phyloP scores from a whole-genome alignment of 2,113 vertebrate species.

The Garra rufa region DNA sequence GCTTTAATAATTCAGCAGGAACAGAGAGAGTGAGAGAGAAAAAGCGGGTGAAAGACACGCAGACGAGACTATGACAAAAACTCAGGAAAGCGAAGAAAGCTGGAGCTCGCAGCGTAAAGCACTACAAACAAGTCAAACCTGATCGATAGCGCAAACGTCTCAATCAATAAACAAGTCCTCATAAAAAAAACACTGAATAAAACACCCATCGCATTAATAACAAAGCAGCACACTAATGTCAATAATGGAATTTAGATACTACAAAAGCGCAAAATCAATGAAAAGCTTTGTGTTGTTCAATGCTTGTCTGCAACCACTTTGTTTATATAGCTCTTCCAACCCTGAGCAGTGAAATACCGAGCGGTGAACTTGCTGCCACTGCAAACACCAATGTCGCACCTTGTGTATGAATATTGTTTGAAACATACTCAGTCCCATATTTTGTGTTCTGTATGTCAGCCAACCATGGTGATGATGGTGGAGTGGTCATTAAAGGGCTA shows the following conservation, averaged over 20 bases:
- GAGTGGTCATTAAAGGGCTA: constrained; percentile 12
- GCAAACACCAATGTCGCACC: constrained; percentile 2
- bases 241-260: constrained; percentile 17
- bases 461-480: constrained; percentile 14
- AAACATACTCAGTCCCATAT: constrained; percentile 20
- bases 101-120: neutral
- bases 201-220: neutral
- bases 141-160: constrained; percentile 11
- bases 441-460: constrained; percentile 17
- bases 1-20: constrained; percentile 59
- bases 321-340: neutral
- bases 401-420: constrained; percentile 19
- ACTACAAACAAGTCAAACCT: constrained; percentile 33
- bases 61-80: constrained; percentile 16
- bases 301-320: constrained; percentile 8
- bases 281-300: neutral
- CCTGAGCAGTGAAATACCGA: neutral
- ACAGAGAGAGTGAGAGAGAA: constrained; percentile 29
- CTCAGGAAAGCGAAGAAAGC: neutral
- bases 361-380: neutral
- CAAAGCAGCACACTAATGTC: neutral
- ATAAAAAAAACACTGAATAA: neutral
- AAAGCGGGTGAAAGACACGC: neutral
- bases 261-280: constrained; percentile 28
- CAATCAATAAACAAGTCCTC: constrained; percentile 36